Evolutionary conservation across 2,113 vertebrate genomes (phyloP).

Genomic region (Rhea americana): DNA sequence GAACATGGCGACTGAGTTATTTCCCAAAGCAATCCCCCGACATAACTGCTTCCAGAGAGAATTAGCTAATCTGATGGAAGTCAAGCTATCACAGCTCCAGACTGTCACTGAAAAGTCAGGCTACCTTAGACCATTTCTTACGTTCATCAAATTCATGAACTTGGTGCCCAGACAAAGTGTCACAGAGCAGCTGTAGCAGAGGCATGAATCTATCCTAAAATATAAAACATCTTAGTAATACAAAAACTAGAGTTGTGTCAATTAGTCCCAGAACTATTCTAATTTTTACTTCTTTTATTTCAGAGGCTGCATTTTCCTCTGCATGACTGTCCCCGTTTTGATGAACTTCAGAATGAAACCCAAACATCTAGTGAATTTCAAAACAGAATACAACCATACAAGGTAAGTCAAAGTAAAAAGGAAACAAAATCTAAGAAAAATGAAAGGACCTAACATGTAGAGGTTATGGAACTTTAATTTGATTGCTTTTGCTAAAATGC

Average conservation of each 20-base stretch:
- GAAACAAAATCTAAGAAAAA: not conserved
- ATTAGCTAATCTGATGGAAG: not conserved
- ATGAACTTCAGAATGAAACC: slow-evolving; percentile 73
- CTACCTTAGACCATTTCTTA: not conserved
- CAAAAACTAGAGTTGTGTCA: not conserved
- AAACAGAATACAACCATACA: slow-evolving; percentile 60
- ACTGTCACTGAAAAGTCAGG: not conserved
- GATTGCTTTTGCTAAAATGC: not conserved
- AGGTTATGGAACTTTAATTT: not conserved
- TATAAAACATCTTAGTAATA: not conserved
- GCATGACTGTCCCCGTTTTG: slow-evolving; percentile 70
- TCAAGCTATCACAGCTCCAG: not conserved
- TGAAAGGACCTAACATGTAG: not conserved
- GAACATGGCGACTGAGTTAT: not conserved
- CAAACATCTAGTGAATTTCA: slow-evolving; percentile 65
- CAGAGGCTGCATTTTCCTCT: slow-evolving; percentile 75
- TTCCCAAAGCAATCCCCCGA: not conserved
- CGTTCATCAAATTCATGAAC: not conserved
- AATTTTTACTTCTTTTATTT: slow-evolving; percentile 15
- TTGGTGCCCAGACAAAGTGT: not conserved
- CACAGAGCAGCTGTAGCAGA: not conserved
- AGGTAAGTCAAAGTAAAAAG: slow-evolving; percentile 60
- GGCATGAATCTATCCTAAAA: not conserved
- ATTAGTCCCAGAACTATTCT: not conserved
- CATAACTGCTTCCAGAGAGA: not conserved